Base-by-base conservation (phyloP, 2,797 vertebrate genomes). In the Acanthiza pusilla region DNA sequence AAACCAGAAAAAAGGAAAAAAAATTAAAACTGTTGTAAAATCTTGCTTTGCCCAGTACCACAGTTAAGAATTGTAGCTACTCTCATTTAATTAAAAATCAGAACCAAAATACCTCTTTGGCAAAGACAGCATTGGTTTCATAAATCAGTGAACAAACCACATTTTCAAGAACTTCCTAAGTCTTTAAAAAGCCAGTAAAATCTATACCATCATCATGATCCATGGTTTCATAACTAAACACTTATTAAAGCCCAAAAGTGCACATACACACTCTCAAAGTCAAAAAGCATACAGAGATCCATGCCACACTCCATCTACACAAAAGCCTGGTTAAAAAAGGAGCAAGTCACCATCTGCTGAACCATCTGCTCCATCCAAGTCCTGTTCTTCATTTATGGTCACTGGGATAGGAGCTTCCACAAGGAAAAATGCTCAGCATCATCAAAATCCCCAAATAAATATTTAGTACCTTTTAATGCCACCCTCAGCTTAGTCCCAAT, bases 331-430 rank as follows among this genome's bases (percentile, higher is more conserved):
- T 91, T 97, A 96, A 96, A 96, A 98, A 97, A 97, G 95, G 96
- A 97, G 96, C 97, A 97, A 94, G 95, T 95, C 93, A 80, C 97
- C 98, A 98, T 97, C 97, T 98, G 97, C 90, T 94, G 83, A 91
- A 53, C 96, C 97, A 97, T 98, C 97, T 97, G 97, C 91, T 97
- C 96, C 82, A 78, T 92, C 72, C 71, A 91, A 97, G 95, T 94
- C 96, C 93, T 91, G 36, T 84, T 97, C 72, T 94, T 97, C 94
- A 72, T 93, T 98, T 96, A 85, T 30, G 91, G 85, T 86, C 95
- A 96, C 45, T 91, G 87, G 90, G 53, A 86, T 89, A 95, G 96
- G 55, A 95, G 42, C 85, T 97, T 95, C 91, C 85, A 94, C 48
- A 42, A 70, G 54, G 40, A 96, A 88, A 40, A 94, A 87, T 22